phyloP scores from a whole-genome alignment of 92 coral and sea anemone genomes.

The Porites evermanni region DNA sequence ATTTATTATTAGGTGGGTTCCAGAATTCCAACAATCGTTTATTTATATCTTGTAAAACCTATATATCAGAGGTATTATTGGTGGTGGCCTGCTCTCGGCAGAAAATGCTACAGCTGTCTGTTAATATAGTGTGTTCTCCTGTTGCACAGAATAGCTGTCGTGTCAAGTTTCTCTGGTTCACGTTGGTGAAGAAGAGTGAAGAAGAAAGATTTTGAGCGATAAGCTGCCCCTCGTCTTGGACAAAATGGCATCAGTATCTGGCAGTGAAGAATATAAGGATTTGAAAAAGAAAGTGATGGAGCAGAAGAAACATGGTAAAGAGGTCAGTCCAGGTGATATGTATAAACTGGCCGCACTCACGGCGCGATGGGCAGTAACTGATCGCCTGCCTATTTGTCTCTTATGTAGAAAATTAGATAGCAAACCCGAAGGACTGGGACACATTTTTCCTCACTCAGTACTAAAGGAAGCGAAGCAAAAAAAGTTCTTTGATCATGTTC shows the following conservation, averaged over 20 bases:
- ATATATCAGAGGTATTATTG: too few relatives aligned
- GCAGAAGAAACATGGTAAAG: background rate
- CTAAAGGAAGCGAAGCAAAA: background rate
- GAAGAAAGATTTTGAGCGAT: too few relatives aligned
- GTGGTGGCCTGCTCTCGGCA: too few relatives aligned
- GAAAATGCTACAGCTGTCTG: too few relatives aligned
- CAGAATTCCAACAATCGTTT: too few relatives aligned
- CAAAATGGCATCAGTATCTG: background rate
- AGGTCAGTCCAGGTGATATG: background rate
- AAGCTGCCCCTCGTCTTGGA: background rate
- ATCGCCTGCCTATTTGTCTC: conserved; percentile 22
- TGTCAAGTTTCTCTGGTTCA: too few relatives aligned
- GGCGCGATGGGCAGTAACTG: conserved; percentile 24
- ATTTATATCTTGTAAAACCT: too few relatives aligned
- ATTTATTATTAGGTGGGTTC: too few relatives aligned
- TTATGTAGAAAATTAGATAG: background rate
- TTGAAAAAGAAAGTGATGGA: background rate
- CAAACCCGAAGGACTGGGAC: conserved; percentile 2
- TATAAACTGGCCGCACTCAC: conserved; percentile 19
- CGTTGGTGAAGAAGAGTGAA: too few relatives aligned
- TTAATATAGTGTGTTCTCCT: too few relatives aligned
- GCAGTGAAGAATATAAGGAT: background rate
- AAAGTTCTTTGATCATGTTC: conserved; percentile 1
- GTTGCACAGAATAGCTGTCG: too few relatives aligned
- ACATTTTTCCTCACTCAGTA: conserved; percentile 19